Conservation (phyloP, 2,888 invertebrate species). For the Aphodius sticticus region DNA sequence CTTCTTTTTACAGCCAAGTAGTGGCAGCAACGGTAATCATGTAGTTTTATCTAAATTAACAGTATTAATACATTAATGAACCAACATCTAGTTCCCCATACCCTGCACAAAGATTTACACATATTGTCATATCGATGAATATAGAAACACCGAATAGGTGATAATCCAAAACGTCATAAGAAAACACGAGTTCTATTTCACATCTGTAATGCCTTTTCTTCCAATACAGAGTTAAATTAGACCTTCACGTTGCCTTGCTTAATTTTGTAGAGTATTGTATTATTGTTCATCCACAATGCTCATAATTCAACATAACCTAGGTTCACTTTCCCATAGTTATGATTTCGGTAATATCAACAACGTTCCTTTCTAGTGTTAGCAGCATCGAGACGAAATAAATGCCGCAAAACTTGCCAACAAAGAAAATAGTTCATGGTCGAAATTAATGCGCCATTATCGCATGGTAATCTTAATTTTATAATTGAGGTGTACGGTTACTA, state of each 20-base stretch:
- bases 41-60: no score
- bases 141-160: no score
- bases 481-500: conserved; percentile 20
- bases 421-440: conserved; percentile 36
- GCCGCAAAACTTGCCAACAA: conserved; percentile 20
- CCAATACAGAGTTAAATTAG: background rate
- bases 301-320: background rate
- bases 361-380: background rate
- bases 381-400: conserved; percentile 6
- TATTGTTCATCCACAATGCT: background rate
- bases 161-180: background rate
- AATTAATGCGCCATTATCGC: conserved; percentile 30
- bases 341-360: background rate
- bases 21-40: no score
- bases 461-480: conserved; percentile 35
- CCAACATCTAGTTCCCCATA: no score
- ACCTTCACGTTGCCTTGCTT: background rate
- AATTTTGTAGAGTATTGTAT: background rate
- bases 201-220: background rate
- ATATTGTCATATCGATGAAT: no score
- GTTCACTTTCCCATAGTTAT: background rate
- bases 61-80: no score
- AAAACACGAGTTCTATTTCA: no score
- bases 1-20: no score
- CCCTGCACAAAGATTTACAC: no score